Evolutionary conservation across 2,113 vertebrate species (phyloP), one percentile per base, ranked within the genome.

Genomic region (Lamprotornis superbus): DNA sequence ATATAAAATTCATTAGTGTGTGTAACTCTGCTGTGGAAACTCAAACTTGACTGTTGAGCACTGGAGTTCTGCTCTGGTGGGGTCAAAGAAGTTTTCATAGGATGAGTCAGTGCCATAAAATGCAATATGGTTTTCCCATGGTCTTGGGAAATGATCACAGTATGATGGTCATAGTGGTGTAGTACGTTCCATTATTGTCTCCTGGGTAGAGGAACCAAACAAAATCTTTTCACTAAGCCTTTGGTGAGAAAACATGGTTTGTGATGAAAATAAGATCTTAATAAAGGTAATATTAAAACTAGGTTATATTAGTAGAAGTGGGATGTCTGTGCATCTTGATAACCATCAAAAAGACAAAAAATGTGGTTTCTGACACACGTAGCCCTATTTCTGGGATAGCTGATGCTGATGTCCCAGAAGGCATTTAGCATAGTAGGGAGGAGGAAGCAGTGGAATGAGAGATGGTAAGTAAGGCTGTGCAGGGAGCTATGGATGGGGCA

Each of bases 1-100:
- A 61, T 37, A 61, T 57, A 61, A 83, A 83, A 35, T 53, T 69
- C 18, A 56, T 10, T 56, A 19, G 1, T 69, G 8, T 35, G 14
- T 82, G 16, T 64, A 71, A 56, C 15, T 61, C 27, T 78, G 27
- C 50, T 81, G 2, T 55, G 49, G 39, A 67, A 80, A 37, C 73
- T 67, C 0, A 0, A 31, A 63, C 25, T 20, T 87, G 30, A 40
- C 21, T 65, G 3, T 21, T 77, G 35, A 83, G 10, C 40, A 47
- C 49, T 65, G 25, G 52, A 35, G 17, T 75, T 67, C 40, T 83
- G 40, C 50, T 20, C 20, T 61, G n/a, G 14, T 70, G 11, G 5
- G 13, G 9, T 39, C 18, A 67, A 50, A 74, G 25, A 5, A 55
- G 15, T 28, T 42, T 70, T 68, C 22, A 9, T 10, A 46, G 57